Evolutionary conservation across 2,797 vertebrate genomes (phyloP).

Genomic region (Lepidocolaptes lacrymiger): DNA sequence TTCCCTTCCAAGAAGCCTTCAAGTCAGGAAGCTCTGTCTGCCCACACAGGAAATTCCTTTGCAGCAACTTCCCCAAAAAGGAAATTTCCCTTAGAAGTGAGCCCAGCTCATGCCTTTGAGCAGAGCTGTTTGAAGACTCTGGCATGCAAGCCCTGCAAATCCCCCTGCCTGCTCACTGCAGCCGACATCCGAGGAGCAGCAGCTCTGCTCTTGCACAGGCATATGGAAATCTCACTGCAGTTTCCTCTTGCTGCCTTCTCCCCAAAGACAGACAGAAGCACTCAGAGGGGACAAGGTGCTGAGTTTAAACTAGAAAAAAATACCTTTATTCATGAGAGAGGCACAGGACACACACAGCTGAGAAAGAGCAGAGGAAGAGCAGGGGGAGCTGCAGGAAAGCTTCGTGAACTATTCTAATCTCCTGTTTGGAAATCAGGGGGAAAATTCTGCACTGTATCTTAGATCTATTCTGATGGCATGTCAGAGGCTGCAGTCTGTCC

Average conservation of each 20-base stretch:
- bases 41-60: conserved; percentile 99
- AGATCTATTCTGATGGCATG: fast-evolving
- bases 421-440: background rate
- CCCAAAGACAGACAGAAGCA: background rate
- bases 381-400: background rate
- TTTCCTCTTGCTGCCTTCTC: background rate
- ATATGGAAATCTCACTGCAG: background rate
- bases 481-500: background rate
- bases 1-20: conserved; percentile 96
- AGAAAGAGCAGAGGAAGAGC: background rate
- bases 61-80: conserved; percentile 97
- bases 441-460: background rate
- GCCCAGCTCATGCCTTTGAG: conserved; percentile 81
- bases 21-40: conserved; percentile 95
- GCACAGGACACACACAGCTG: background rate
- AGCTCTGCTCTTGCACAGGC: background rate
- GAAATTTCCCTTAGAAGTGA: conserved; percentile 96
- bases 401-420: background rate
- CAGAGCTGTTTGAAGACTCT: conserved; percentile 77
- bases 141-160: conserved; percentile 68
- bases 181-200: background rate
- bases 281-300: background rate
- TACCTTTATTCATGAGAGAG: background rate
- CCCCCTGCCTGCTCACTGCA: conserved; percentile 39
- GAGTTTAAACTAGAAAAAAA: background rate